These are phyloP conservation scores for Holacanthella duospinosa DNA, from an alignment of 2,888 invertebrate genomes.

Conservation along the genomic window DNA sequence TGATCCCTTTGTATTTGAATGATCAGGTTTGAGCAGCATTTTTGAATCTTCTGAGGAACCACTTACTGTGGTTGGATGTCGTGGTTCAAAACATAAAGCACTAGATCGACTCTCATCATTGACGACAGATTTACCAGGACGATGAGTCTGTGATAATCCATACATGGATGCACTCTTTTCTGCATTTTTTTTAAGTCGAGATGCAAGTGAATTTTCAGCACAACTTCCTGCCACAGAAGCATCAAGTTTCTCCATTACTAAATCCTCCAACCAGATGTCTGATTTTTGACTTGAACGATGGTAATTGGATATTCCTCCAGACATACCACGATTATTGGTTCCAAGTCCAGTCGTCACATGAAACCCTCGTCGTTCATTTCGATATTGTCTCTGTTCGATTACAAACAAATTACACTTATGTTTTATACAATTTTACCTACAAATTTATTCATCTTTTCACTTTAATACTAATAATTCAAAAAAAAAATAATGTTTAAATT, in stretches of 20 bases:
- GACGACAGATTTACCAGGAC: neutral
- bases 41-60: neutral
- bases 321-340: neutral
- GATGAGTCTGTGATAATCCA: too few species aligned
- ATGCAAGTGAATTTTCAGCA: neutral
- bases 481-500: neutral
- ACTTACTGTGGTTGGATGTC: neutral
- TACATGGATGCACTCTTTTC: too few species aligned
- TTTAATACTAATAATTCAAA: too few species aligned
- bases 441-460: too few species aligned
- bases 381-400: neutral
- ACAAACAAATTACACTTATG: neutral
- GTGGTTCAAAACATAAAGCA: neutral
- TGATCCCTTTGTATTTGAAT: neutral
- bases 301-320: neutral
- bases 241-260: neutral
- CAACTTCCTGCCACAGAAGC: neutral
- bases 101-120: neutral
- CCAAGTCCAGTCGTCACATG: neutral
- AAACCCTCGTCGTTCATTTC: neutral
- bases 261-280: slow-evolving; percentile 3
- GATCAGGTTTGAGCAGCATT: neutral
- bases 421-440: too few species aligned
- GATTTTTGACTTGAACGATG: slow-evolving; percentile 4
- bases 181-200: neutral